Conservation (phyloP, 2,797 vertebrate species). For the Thunnus albacares region DNA sequence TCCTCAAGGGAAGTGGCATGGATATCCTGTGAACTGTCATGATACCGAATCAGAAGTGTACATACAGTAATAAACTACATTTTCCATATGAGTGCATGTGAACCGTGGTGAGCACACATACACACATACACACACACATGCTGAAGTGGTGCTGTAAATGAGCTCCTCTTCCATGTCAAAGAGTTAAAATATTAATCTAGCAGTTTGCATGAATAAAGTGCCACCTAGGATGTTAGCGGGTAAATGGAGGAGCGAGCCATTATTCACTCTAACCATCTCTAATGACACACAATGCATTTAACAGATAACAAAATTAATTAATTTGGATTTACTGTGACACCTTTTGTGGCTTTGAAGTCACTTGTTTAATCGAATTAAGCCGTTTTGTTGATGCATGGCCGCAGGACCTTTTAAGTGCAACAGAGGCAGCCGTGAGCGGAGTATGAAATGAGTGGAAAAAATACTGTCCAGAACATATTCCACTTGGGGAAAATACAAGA, state of each 20-base stretch:
- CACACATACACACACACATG: too few relatives aligned
- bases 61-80: background rate
- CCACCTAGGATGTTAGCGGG: conserved; percentile 28
- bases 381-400: conserved; percentile 53
- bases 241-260: conserved; percentile 33
- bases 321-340: conserved; percentile 65
- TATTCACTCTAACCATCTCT: conserved; percentile 64
- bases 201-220: conserved; percentile 41
- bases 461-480: conserved; percentile 11
- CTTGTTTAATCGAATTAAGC: conserved; percentile 68
- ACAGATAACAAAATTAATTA: conserved; percentile 74
- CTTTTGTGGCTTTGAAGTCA: conserved; percentile 56
- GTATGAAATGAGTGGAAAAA: conserved; percentile 18
- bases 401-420: conserved; percentile 53
- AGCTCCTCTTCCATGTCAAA: conserved; percentile 39
- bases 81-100: background rate
- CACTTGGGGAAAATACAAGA: conserved; percentile 22
- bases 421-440: background rate
- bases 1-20: conserved; percentile 42
- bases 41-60: background rate
- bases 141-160: conserved; percentile 7
- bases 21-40: conserved; percentile 35
- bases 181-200: conserved; percentile 37
- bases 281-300: conserved; percentile 74
- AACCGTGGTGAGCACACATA: background rate